Evolutionary conservation across 2,888 invertebrate genomes (phyloP), one percentile per base, ranked within the genome.

Genomic region (Erebia palarica): DNA sequence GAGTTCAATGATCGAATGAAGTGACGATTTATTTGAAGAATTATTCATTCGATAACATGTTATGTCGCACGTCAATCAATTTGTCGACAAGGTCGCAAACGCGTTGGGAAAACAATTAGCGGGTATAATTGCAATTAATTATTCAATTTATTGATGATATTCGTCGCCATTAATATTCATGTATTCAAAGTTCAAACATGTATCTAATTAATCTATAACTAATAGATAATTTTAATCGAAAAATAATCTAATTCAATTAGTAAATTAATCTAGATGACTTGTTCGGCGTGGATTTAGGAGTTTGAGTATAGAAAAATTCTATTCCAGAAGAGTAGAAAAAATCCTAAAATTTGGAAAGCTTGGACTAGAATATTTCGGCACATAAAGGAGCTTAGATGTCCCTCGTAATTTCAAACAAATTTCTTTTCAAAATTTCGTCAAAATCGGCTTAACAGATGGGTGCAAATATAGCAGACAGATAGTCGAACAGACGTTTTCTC

Each of bases 1-100:
- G 59, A 44, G 79, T 80, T 78, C 79, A 77, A 74, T 71, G 78
- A 68, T 73, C 79, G 72, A 73, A 79, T 78, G 77, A 78, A 76
- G 73, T 68, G 70, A 63, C 63, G 71, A 78, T 78, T 78, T 78
- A 78, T 75, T 75, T 67, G 70, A 74, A 70, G 61, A 74, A 69
- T 73, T 71, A 68, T 73, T 71, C 42, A 49, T 69, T 53, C 70
- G 72, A 73, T 76, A 73, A 67, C 47, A 21, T 16, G 66, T 13
- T 5, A 16, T 64, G 66, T 18, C 1, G 14, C 51, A 55, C 69
- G 65, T 73, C 60, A 71, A 65, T 71, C 63, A 70, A 74, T 71
- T 70, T 67, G 70, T 70, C 65, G 61, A 68, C 75, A 76, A 77
- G 76, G 74, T 70, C 67, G 68, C 57, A 42, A 16, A 42, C 55